Percentiles rank a stretch among this genome's conserved stretches.
Evolutionary conservation across 1,140 invertebrate genomes (phyloP).

Genomic region (Sinella curviseta): DNA sequence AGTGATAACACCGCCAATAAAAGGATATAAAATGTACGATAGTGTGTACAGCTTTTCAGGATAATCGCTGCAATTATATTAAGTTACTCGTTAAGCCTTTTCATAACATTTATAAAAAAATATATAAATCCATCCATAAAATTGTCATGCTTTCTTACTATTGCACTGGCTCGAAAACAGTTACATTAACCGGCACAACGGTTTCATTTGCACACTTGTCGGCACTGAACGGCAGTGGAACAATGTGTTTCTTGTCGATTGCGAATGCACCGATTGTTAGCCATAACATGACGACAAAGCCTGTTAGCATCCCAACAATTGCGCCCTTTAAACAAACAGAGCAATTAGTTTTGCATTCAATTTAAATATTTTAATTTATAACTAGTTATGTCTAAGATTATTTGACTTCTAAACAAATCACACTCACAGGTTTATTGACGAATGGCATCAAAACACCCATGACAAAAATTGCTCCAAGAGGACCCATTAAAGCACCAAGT

Average conservation of each 20-base stretch:
- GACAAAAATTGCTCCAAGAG: conserved; percentile 54
- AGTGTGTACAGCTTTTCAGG: conserved; percentile 49
- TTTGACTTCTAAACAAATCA: not conserved
- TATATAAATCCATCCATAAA: not conserved
- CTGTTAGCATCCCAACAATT: conserved; percentile 47
- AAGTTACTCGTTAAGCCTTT: not conserved
- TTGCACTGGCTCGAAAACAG: not conserved
- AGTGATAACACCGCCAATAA: conserved; percentile 45
- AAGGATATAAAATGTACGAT: conserved; percentile 48
- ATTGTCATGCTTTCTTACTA: not conserved
- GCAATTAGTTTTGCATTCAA: too few relatives aligned
- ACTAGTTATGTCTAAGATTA: not conserved
- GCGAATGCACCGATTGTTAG: conserved; percentile 46
- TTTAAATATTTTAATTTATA: not conserved
- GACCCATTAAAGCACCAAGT: conserved; percentile 56
- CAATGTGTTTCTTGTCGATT: conserved; percentile 38
- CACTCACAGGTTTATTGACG: conserved; percentile 52
- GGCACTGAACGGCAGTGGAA: conserved; percentile 38
- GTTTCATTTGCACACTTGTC: conserved; percentile 32
- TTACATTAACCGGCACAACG: too few relatives aligned
- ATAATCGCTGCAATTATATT: conserved; percentile 41
- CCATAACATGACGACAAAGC: conserved; percentile 49
- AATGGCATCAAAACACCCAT: conserved; percentile 57
- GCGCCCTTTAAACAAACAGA: conserved; percentile 44
- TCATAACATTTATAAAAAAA: too few relatives aligned